phyloP scores from a whole-genome alignment of 1,140 invertebrate genomes.

The Meloidogyne exigua region DNA sequence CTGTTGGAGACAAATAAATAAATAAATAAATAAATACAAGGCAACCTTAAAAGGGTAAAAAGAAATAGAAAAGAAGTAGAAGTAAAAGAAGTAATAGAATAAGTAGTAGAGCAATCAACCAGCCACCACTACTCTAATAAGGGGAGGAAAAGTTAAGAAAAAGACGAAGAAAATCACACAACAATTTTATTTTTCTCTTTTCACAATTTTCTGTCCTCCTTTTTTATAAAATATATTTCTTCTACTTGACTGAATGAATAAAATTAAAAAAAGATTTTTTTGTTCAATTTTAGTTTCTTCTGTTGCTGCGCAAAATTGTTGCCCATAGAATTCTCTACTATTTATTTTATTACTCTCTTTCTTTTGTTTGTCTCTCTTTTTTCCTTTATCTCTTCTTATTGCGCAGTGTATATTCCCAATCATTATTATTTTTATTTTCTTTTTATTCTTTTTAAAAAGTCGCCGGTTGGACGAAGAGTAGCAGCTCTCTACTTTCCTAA shows the following conservation, averaged over 20 bases:
- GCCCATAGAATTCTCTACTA: neutral
- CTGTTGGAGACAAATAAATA: neutral
- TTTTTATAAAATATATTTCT: neutral
- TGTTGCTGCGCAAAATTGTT: constrained; percentile 4
- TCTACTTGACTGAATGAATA: neutral
- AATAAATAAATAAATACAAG: neutral
- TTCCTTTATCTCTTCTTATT: neutral
- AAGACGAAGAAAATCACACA: neutral
- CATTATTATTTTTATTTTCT: neutral
- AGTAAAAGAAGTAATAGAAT: neutral
- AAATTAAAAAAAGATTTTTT: neutral
- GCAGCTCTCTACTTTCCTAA: neutral
- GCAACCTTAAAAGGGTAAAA: no score
- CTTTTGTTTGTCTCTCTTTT: neutral
- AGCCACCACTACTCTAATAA: no score
- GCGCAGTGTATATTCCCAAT: neutral
- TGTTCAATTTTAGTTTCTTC: neutral
- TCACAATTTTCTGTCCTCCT: neutral
- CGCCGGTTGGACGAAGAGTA: neutral
- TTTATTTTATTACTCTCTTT: neutral
- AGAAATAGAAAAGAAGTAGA: neutral
- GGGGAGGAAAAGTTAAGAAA: neutral
- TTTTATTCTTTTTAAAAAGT: neutral
- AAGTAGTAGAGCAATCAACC: neutral
- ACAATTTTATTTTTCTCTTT: neutral